These are phyloP conservation scores for Upupa epops DNA, from an alignment of 2,113 vertebrate genomes.

Conservation along the genomic window DNA sequence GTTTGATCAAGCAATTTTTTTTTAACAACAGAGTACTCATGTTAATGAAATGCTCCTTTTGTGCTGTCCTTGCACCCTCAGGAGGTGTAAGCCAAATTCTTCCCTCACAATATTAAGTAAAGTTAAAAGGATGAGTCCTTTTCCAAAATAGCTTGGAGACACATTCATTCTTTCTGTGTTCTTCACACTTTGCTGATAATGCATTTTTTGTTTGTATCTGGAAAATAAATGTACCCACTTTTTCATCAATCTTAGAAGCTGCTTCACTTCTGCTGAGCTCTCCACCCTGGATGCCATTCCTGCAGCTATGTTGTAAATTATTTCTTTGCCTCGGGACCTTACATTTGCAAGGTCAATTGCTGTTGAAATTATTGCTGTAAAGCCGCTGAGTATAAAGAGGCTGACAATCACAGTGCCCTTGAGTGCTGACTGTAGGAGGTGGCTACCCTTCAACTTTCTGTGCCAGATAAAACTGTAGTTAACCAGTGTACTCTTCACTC, in stretches of 20 bases:
- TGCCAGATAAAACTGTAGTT: neutral
- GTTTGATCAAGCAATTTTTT: neutral
- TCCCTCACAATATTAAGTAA: neutral
- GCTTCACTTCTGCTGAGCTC: neutral
- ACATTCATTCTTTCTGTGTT: neutral
- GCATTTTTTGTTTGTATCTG: conserved; percentile 27
- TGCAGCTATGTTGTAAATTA: conserved; percentile 31
- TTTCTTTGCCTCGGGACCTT: conserved; percentile 37
- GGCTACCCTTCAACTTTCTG: conserved; percentile 11
- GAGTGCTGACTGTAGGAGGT: conserved; percentile 13
- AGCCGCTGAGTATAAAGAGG: conserved; percentile 18
- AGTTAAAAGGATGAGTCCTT: neutral
- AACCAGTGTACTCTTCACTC: neutral
- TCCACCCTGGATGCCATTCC: neutral
- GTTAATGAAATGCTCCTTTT: neutral
- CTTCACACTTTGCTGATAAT: conserved; percentile 49
- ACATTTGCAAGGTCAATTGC: conserved; percentile 62
- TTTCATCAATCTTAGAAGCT: conserved; percentile 2
- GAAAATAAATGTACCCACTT: neutral
- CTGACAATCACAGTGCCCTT: conserved; percentile 52
- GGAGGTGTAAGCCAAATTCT: neutral
- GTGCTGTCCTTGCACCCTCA: neutral
- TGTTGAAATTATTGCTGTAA: conserved; percentile 45
- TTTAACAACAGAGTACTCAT: neutral
- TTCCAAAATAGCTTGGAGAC: conserved; percentile 7